phyloP scores from a whole-genome alignment of 2,113 vertebrate species.

The Beaufortia kweichowensis region DNA sequence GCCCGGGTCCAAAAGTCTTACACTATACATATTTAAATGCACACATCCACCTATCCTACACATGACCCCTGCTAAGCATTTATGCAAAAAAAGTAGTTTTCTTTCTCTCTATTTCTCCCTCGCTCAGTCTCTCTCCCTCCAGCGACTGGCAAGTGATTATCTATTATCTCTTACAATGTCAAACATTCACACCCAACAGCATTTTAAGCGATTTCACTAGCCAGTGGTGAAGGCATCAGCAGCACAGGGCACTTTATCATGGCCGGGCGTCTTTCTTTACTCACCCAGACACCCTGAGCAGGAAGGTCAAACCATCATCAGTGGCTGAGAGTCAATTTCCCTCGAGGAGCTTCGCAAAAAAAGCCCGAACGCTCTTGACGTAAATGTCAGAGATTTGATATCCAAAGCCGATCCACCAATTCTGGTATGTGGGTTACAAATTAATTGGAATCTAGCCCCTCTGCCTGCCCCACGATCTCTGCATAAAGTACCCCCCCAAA shows the following conservation, averaged over 20 bases:
- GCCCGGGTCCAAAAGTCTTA: slow-evolving; percentile 39
- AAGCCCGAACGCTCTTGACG: slow-evolving; percentile 46
- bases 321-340: slow-evolving; percentile 54
- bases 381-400: slow-evolving; percentile 65
- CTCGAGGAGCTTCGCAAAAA: slow-evolving; percentile 42
- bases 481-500: not conserved
- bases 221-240: slow-evolving; percentile 61
- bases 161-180: slow-evolving; percentile 81
- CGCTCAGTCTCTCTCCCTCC: slow-evolving; percentile 56
- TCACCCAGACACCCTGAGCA: slow-evolving; percentile 55
- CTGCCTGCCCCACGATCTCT: not conserved
- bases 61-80: slow-evolving; percentile 5
- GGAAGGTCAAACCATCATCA: slow-evolving; percentile 66
- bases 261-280: slow-evolving; percentile 51
- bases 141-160: slow-evolving; percentile 71
- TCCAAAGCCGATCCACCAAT: slow-evolving; percentile 59
- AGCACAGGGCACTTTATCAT: slow-evolving; percentile 64
- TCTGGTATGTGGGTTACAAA: slow-evolving; percentile 51
- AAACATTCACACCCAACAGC: slow-evolving; percentile 76
- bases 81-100: slow-evolving; percentile 41
- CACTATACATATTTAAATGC: slow-evolving; percentile 65
- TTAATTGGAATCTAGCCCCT: slow-evolving; percentile 46
- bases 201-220: slow-evolving; percentile 76
- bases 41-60: slow-evolving; percentile 62
- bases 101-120: slow-evolving; percentile 22